Base-by-base conservation (phyloP, 2,797 vertebrate genomes). In the Ambastaia sidthimunki region DNA sequence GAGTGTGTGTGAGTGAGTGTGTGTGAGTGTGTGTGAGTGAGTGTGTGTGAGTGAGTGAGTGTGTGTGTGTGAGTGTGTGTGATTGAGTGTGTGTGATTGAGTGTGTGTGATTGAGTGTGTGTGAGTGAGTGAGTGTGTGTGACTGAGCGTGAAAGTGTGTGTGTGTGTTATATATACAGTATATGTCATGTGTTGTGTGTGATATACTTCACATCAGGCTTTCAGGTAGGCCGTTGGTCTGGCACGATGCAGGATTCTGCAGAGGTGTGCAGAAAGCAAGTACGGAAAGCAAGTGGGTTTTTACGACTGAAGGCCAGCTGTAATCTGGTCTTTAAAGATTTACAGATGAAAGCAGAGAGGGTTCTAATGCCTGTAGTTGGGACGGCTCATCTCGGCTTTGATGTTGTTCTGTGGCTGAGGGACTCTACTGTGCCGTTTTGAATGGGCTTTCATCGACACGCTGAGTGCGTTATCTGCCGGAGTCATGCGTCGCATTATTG, bases 261-360 rank as follows among this genome's bases (percentile, higher is more conserved):
- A 71, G 63, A 78, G 47, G 78, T 79, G 75, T 78, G 83, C 80
- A 80, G 57, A 86, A 84, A 86, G 57, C 28, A 84, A 80, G 82
- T 79, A 67, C 80, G 48, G 57, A 73, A 76, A 73, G 74, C 78
- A 81, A 80, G 78, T 79, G 69, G 28, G 28, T 74, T 83, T 86
- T 86, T 86, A 78, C 16, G 71, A 84, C 55, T 54, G 73, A 65
- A 71, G 67, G 78, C 69, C 54, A 59, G 72, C 81, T 76, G 75
- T 83, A 84, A 82, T 84, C 78, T 75, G 10, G 41, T 78, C 62
- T 84, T 80, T 74, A 83, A 76, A 83, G 83, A 86, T 84, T 81
- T 81, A 79, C 78, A 83, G 85, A 86, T 86, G 84, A 86, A 84
- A 86, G 85, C 78, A 83, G 78, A 83, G 78, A 79, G 78, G 74